These are phyloP conservation scores for Anastrepha obliqua DNA, from an alignment of 1,140 invertebrate species.

Conservation along the genomic window DNA sequence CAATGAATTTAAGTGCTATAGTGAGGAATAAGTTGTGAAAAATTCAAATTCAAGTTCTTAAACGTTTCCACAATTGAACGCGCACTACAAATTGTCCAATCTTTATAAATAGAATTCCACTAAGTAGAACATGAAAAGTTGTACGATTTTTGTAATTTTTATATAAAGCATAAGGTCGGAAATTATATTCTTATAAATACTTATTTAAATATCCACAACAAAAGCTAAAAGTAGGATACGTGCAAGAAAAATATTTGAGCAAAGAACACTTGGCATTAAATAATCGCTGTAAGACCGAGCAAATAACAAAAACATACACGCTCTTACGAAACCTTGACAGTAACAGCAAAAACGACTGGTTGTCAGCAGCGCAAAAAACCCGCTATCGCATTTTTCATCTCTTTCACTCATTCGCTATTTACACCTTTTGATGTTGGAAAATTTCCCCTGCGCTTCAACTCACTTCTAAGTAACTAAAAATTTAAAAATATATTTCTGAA, in stretches of 20 bases:
- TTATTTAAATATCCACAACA: not conserved
- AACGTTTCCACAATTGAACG: no score
- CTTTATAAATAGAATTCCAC: no score
- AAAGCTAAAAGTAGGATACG: not conserved
- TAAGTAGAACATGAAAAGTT: no score
- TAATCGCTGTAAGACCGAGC: not conserved
- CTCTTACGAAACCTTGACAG: not conserved
- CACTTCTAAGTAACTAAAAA: not conserved
- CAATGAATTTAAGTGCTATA: no score
- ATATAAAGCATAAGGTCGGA: not conserved
- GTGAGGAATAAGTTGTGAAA: no score
- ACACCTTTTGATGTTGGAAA: not conserved
- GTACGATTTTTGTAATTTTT: no score
- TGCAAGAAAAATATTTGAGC: not conserved
- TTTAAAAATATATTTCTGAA: slow-evolving; percentile 23
- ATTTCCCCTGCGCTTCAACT: not conserved
- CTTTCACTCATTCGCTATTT: not conserved
- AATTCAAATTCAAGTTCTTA: no score
- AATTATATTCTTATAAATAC: not conserved
- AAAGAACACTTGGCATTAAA: not conserved
- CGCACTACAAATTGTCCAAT: no score
- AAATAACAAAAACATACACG: not conserved
- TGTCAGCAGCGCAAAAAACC: not conserved
- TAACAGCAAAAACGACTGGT: not conserved
- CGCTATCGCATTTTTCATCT: not conserved